These are phyloP conservation scores for Gandaritis pyraliata DNA, from an alignment of 2,888 invertebrate species.

Conservation along the genomic window DNA sequence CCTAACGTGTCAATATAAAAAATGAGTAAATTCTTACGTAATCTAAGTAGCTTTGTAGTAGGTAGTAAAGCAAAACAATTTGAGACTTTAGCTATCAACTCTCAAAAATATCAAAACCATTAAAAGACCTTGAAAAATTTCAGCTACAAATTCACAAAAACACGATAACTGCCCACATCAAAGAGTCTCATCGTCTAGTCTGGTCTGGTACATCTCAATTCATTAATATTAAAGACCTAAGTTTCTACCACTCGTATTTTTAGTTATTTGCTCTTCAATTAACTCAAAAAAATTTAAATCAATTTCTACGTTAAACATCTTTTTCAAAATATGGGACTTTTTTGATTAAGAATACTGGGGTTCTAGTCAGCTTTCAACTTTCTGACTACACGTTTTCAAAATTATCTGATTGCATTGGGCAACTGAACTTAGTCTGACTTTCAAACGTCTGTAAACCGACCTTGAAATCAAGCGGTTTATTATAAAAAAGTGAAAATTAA, in stretches of 20 bases:
- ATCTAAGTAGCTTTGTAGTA: neutral
- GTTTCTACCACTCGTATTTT: neutral
- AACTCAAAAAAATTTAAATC: too few relatives aligned
- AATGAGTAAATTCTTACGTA: too few relatives aligned
- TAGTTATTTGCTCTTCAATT: neutral
- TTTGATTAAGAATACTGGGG: neutral
- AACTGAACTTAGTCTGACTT: conserved; percentile 37
- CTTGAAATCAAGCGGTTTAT: conserved; percentile 18
- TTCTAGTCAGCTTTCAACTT: conserved; percentile 29
- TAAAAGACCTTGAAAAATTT: neutral
- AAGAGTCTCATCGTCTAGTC: conserved; percentile 33
- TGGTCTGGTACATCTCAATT: conserved; percentile 40
- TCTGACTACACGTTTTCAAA: conserved; percentile 33
- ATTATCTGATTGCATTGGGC: conserved; percentile 39
- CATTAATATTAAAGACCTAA: conserved; percentile 35
- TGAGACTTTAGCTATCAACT: neutral
- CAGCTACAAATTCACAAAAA: conserved; percentile 9
- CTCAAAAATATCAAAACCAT: neutral
- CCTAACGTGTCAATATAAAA: too few relatives aligned
- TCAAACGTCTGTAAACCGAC: conserved; percentile 34
- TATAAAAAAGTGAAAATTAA: conserved; percentile 21
- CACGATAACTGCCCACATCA: conserved; percentile 18
- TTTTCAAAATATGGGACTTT: neutral
- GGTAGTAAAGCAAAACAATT: neutral
- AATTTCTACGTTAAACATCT: too few relatives aligned